Conservation (phyloP, 2,113 vertebrate species). For the Setophaga coronata region DNA sequence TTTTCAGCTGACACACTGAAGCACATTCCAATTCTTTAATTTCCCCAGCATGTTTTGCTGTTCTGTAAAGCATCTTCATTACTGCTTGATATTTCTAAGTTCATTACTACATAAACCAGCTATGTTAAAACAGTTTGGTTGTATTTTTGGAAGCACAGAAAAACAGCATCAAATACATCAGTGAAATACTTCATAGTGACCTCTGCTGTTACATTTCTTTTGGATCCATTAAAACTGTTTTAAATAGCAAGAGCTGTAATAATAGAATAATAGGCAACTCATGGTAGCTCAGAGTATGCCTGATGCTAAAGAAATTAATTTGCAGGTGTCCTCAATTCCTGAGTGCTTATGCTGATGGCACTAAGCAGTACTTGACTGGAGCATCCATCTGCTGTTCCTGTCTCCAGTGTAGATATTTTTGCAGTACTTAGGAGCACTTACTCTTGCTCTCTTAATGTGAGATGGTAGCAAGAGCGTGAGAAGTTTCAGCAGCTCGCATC, state of each 20-base stretch:
- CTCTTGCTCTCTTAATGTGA: neutral
- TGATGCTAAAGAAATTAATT: neutral
- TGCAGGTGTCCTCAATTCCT: neutral
- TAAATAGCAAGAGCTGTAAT: neutral
- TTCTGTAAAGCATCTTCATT: slow-evolving; percentile 21
- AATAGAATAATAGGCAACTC: neutral
- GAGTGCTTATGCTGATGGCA: neutral
- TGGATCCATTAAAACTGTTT: slow-evolving; percentile 2
- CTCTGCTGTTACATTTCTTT: slow-evolving; percentile 22
- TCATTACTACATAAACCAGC: slow-evolving; percentile 28
- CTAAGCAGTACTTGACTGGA: neutral
- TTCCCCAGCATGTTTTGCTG: neutral
- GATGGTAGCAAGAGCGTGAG: slow-evolving; percentile 54
- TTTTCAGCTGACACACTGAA: neutral
- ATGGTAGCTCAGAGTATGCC: neutral
- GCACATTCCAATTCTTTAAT: neutral
- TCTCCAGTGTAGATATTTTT: neutral
- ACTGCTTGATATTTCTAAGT: neutral
- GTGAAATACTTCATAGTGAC: slow-evolving; percentile 25
- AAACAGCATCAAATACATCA: neutral
- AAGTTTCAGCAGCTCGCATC: slow-evolving; percentile 38
- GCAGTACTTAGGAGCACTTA: neutral
- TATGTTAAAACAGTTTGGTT: slow-evolving; percentile 28
- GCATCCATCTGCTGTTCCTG: neutral
- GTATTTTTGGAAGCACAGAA: slow-evolving; percentile 53